Percentiles rank a stretch among this genome's conserved stretches.
Evolutionary conservation across 2,888 invertebrate species (phyloP).

Genomic region (Caenorhabditis sp.): DNA sequence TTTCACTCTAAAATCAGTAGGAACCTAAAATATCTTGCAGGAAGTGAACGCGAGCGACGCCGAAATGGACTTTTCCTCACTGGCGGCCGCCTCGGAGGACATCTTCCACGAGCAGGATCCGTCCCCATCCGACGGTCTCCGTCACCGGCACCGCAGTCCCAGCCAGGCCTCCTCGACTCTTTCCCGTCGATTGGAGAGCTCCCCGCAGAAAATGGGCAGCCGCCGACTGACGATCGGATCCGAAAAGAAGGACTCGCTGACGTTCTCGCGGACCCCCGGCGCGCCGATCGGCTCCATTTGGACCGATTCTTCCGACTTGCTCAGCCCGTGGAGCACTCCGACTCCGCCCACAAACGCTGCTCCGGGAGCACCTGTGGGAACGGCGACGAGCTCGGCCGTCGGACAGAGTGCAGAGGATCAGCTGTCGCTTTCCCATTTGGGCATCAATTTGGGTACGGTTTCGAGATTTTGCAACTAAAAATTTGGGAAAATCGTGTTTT

Average conservation of each 20-base stretch:
- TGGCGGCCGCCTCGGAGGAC: conserved; percentile 39
- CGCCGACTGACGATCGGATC: conserved; percentile 55
- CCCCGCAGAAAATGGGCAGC: conserved; percentile 11
- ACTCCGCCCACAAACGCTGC: background rate
- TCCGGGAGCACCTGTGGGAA: background rate
- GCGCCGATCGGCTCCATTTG: conserved; percentile 13
- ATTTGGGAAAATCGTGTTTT: too few species aligned
- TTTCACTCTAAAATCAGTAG: too few species aligned
- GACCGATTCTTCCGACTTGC: background rate
- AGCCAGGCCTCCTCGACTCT: conserved; percentile 40
- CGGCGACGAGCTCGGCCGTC: background rate
- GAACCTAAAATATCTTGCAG: too few species aligned
- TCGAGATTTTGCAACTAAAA: background rate
- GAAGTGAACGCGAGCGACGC: conserved; percentile 45
- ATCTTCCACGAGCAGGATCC: conserved; percentile 35
- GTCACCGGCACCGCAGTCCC: conserved; percentile 40
- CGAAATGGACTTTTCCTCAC: conserved; percentile 46
- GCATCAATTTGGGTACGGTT: conserved; percentile 36
- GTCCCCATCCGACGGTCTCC: too few species aligned
- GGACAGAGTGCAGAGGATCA: conserved; percentile 20
- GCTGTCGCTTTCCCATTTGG: conserved; percentile 39
- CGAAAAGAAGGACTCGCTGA: conserved; percentile 38
- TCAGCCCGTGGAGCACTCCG: conserved; percentile 6
- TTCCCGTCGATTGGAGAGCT: conserved; percentile 30
- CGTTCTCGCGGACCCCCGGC: conserved; percentile 45